Evolutionary conservation across 2,113 vertebrate genomes (phyloP), one percentile per base, ranked within the genome.

Genomic region (Caranx ignobilis): DNA sequence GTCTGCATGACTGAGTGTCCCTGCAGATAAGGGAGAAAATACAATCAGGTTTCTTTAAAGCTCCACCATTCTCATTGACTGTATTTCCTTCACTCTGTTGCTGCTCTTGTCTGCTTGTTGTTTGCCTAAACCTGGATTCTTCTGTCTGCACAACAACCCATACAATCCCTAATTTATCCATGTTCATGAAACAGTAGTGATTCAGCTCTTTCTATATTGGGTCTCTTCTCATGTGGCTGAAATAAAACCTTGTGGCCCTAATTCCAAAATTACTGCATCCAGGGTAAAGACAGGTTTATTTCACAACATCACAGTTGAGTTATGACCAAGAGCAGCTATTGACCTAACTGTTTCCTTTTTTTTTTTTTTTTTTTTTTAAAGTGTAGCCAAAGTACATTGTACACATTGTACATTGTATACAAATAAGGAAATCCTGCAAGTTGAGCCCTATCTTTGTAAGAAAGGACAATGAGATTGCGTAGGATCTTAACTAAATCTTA

Each of bases 241-340:
- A 78, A 26, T 26, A 11, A 68, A 63, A 48, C 47, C 35, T 15
- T 75, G 48, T 80, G 64, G 73, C 71, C 13, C 45, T 57, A 73
- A 39, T 66, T 75, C 60, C 11, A 18, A 76, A 81, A 71, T 77
- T 70, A 26, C 56, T 18, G 3, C 39, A 86, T 74, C 18, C 47
- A 37, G 7, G 16, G n/a, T 79, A 79, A 67, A 55, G 1, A 35
- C 6, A n/a, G 21, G 18, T 32, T 4, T 0, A 8, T 79, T 83
- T 87, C 65, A 74, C 6, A 86, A 68, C 0, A 15, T 11, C n/a
- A 48, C 2, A 62, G 45, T 72, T 41, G 6, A 59, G 47, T 73
- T 77, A 71, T 26, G 10, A 72, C 18, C 3, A 11, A 85, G 7
- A 57, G 62, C 18, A 73, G 77, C 16, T 11, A 64, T 45, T 67